Evolutionary conservation across 2,113 vertebrate genomes (phyloP), one percentile per base, ranked within the genome.

Genomic region (Cathartes aura): DNA sequence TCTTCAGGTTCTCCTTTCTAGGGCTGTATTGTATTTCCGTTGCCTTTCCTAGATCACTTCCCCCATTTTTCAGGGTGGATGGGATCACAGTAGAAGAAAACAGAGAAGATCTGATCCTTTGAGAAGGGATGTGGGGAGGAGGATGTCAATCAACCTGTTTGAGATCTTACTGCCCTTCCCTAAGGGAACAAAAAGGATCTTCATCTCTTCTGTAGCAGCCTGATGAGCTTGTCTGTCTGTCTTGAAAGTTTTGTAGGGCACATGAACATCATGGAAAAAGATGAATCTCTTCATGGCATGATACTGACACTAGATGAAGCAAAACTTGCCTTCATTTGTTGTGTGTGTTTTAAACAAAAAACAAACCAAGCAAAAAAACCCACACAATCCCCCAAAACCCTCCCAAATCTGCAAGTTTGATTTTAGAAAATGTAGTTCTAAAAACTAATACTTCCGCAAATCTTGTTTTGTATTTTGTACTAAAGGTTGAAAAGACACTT

Each of bases 301-400:
- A 21, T 89, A n/a, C 24, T 70, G 55, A 83, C 5, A 34, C 7
- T 58, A 60, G 12, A 48, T 62, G 30, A 73, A 56, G 22, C 7
- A 66, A 73, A 96, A 74, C 12, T 62, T 81, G 10, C 38, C 43
- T 94, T 95, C 5, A 3, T 85, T 90, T 79, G 8, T 55, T 93
- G 6, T 40, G 17, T 56, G 22, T 66, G 6, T 87, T 63, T 68
- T 38, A 73, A 87, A 70, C 18, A 74, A 66, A 30, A 62, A 26
- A 0, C 2, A 50, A 3, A 36, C 11, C 3, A 42, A 32, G 12
- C 10, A 70, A 47, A 56, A 68, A 64, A 1, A 0, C 26, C 12
- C 9, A 30, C 17, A 7, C 10, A 67, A 6, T 45, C 2, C 8
- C 11, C 7, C 32, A 0, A 34, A 70, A 29, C 21, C 8, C 9